A percentile compares a stretch with the other conserved stretches of the same genome.
These are phyloP conservation scores for Laupala kohalensis DNA, from an alignment of 1,140 invertebrate genomes.

Conservation along the genomic window DNA sequence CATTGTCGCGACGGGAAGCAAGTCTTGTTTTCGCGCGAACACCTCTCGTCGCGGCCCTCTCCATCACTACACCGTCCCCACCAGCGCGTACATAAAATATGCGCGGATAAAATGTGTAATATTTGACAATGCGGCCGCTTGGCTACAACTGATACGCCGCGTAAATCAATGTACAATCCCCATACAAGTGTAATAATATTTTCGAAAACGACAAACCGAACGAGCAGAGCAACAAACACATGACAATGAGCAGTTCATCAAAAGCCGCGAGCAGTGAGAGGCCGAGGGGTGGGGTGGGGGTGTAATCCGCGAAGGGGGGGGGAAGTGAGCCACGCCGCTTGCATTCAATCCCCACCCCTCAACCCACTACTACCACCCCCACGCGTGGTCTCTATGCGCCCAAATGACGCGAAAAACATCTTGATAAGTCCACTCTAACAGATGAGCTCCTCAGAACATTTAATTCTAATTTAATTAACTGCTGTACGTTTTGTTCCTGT, in stretches of 20 bases:
- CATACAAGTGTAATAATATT: background rate
- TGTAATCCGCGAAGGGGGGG: background rate
- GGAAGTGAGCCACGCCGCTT: background rate
- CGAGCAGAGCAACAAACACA: background rate
- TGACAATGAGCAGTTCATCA: background rate
- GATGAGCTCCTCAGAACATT: background rate
- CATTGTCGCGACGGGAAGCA: background rate
- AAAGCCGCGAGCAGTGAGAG: background rate
- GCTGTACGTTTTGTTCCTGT: too few species aligned
- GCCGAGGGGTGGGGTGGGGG: background rate
- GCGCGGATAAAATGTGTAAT: background rate
- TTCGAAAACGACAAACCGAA: background rate
- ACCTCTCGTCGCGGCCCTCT: background rate
- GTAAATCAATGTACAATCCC: background rate
- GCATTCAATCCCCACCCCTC: too few species aligned
- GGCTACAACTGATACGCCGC: background rate
- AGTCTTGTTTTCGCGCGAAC: background rate
- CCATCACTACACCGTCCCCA: background rate
- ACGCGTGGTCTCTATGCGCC: too few species aligned
- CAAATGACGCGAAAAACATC: background rate
- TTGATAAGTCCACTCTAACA: background rate
- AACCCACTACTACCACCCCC: too few species aligned
- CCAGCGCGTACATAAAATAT: background rate
- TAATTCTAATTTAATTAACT: too few species aligned
- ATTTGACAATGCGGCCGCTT: background rate